These are phyloP conservation scores for Hippocampus abdominalis DNA, from an alignment of 2,113 vertebrate species.

Conservation along the genomic window DNA sequence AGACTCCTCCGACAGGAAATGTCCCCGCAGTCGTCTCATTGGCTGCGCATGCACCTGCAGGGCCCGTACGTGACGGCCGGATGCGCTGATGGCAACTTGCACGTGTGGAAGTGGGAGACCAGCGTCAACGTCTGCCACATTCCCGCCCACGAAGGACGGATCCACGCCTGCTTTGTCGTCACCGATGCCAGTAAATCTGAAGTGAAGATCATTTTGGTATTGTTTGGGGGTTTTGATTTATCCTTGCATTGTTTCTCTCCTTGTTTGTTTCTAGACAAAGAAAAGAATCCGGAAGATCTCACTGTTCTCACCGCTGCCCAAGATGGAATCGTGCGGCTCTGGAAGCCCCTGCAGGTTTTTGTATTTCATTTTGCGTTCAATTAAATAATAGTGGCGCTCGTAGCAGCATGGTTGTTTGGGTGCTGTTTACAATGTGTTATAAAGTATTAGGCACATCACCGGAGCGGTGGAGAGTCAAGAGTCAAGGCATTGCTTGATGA, in stretches of 20 bases:
- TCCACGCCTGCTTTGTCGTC: conserved; percentile 70
- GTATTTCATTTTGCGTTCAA: neutral
- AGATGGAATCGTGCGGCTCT: conserved; percentile 68
- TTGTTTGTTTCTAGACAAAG: conserved; percentile 7
- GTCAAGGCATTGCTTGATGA: too few relatives aligned
- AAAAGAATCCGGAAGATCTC: conserved; percentile 47
- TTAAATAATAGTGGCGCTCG: neutral
- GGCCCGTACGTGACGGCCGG: conserved; percentile 72
- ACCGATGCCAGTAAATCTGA: conserved; percentile 29
- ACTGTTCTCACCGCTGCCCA: conserved; percentile 67
- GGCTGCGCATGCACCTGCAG: conserved; percentile 52
- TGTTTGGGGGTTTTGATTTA: neutral
- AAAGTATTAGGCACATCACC: too few relatives aligned
- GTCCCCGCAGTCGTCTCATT: neutral
- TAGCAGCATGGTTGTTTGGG: neutral
- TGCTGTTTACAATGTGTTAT: too few relatives aligned
- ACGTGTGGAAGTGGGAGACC: conserved; percentile 77
- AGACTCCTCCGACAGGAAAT: conserved; percentile 26
- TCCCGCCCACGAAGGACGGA: conserved; percentile 68
- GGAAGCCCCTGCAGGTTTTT: conserved; percentile 73
- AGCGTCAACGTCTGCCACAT: conserved; percentile 77
- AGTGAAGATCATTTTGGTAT: neutral
- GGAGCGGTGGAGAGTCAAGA: too few relatives aligned
- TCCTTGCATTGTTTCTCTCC: neutral
- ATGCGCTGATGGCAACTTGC: conserved; percentile 74